Evolutionary conservation across 2,113 vertebrate species (phyloP), one percentile per base, ranked within the genome.

Genomic region (Dryoscopus gambensis): DNA sequence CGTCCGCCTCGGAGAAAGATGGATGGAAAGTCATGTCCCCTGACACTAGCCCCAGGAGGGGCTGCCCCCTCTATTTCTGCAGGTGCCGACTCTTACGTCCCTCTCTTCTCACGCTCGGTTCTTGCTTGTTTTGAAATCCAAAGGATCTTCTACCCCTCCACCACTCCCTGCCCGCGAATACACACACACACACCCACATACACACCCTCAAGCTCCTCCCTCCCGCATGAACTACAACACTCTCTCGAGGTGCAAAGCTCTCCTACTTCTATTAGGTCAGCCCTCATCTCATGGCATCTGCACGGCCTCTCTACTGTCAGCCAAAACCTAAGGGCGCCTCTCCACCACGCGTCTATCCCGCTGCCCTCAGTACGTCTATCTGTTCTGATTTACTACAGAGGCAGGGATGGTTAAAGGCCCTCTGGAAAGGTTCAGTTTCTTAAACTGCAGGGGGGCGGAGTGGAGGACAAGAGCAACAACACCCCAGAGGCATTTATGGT

Each of bases 131-230:
- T 88, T 71, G 64, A 93, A 93, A 90, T 56, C 52, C 52, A 47
- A 88, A 75, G 56, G 13, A 28, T 65, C 13, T 49, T 64, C 70
- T 40, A 56, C 39, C 35, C 33, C 8, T 1, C 15, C 62, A 37
- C 44, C 35, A 63, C 46, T 63, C 44, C 64, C 53, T 50, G 13
- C 81, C 84, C 64, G 50, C 23, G 1, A 40, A 21, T 55, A 75
- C n/a, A 30, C 35, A 31, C 44, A 13, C 73, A 56, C 78, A 57
- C 56, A 2, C 76, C 42, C 55, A 77, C 60, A 37, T 10, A n/a
- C 55, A 63, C 33, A 59, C 52, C 44, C 65, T 68, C 78, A 95
- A 63, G 90, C 95, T 93, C 96, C 95, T 93, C 96, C 95, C 80
- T 90, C 80, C 42, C 47, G 28, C 47, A 73, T 12, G 46, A 88